phyloP scores from a whole-genome alignment of 2,888 invertebrate species.

The Leucophenga montana region DNA sequence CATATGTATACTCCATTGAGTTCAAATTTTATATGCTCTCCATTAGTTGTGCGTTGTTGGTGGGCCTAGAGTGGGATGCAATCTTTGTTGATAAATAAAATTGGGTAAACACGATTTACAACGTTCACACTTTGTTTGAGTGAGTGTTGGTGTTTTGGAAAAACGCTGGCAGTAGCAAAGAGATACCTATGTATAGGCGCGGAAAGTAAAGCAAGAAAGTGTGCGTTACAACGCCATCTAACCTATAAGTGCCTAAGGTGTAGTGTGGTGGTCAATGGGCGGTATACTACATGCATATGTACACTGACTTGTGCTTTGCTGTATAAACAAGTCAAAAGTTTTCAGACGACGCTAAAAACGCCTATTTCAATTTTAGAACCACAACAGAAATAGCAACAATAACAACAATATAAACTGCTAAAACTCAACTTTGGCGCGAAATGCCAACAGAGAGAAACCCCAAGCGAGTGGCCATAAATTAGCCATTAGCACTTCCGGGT shows the following conservation, averaged over 20 bases:
- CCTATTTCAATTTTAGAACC: conserved; percentile 64
- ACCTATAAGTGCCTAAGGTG: too few relatives aligned
- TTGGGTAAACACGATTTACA: conserved; percentile 57
- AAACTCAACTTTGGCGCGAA: conserved; percentile 2
- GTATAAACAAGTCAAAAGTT: conserved; percentile 62
- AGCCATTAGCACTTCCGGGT: conserved; percentile 63
- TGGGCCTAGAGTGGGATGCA: conserved; percentile 28
- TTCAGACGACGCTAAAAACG: conserved; percentile 54
- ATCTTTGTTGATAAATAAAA: conserved; percentile 48
- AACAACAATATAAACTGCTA: too few relatives aligned
- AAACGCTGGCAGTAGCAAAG: not conserved
- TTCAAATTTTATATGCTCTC: conserved; percentile 1
- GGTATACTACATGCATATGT: conserved; percentile 38
- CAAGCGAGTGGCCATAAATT: conserved; percentile 65
- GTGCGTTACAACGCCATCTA: not conserved
- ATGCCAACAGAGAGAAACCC: conserved; percentile 36
- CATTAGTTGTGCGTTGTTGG: conserved; percentile 45
- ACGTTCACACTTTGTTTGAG: conserved; percentile 41
- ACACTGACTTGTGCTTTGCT: conserved; percentile 47
- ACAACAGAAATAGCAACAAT: conserved; percentile 46
- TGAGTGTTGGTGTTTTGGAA: not conserved
- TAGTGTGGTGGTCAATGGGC: too few relatives aligned
- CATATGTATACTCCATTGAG: conserved; percentile 33
- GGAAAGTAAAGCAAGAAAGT: not conserved
- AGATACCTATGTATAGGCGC: not conserved